Evolutionary conservation across 2,888 invertebrate genomes (phyloP).

Genomic region (Pilophorus perplexus): DNA sequence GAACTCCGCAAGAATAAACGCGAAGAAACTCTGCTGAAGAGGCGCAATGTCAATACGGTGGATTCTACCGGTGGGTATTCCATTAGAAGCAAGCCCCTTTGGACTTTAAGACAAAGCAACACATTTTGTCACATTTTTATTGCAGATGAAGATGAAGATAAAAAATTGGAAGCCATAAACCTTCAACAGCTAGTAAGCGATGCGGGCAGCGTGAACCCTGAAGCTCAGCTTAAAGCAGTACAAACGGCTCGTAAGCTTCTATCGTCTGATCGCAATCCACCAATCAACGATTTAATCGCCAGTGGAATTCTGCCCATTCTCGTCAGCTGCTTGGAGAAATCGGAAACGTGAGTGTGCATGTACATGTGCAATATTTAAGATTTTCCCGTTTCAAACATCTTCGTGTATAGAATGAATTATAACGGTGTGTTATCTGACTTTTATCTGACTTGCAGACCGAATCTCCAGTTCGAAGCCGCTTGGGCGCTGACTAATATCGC

Average conservation of each 20-base stretch:
- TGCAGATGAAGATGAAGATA: slow-evolving; percentile 49
- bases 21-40: slow-evolving; percentile 93
- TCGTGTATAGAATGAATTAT: too few species aligned
- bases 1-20: slow-evolving; percentile 97
- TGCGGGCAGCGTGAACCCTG: slow-evolving; percentile 78
- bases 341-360: slow-evolving; percentile 64
- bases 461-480: slow-evolving; percentile 93
- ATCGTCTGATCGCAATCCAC: slow-evolving; percentile 97
- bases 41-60: slow-evolving; percentile 87
- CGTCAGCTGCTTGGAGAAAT: slow-evolving; percentile 80
- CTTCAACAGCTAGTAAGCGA: slow-evolving; percentile 77
- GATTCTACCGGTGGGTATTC: slow-evolving; percentile 67
- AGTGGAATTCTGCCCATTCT: slow-evolving; percentile 94
- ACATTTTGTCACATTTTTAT: not conserved
- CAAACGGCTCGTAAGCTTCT: slow-evolving; percentile 93
- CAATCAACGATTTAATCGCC: slow-evolving; percentile 91
- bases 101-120: too few species aligned
- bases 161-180: slow-evolving; percentile 62
- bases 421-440: too few species aligned
- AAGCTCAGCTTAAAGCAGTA: slow-evolving; percentile 83
- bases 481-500: slow-evolving; percentile 98
- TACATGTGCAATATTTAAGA: too few species aligned
- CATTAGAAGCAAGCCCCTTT: too few species aligned
- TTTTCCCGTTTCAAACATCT: not conserved
- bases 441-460: slow-evolving; percentile 70